Conservation (phyloP, 2,888 invertebrate species). For the Lypha dubia region DNA sequence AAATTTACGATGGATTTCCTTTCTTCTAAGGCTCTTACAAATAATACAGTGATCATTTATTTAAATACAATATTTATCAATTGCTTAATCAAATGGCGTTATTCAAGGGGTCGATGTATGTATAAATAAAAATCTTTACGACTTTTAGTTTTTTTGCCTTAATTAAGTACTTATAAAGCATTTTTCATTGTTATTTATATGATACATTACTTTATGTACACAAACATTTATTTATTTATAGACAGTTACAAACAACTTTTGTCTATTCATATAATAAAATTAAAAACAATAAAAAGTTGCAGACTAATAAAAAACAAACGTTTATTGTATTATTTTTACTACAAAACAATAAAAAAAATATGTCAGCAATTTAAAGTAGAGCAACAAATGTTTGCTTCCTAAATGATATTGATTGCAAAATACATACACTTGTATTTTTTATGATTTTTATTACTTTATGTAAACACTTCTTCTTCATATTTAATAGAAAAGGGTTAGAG, state of each 20-base stretch:
- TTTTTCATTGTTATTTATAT: constrained; percentile 20
- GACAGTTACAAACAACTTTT: constrained; percentile 1
- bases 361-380: constrained; percentile 59
- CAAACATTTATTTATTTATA: background rate
- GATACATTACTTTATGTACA: constrained; percentile 25
- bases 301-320: constrained; percentile 15
- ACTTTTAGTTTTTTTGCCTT: background rate
- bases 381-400: constrained; percentile 58
- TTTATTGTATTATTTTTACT: background rate
- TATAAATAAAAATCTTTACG: no score
- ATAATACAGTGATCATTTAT: background rate
- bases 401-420: constrained; percentile 53
- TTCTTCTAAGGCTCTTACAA: background rate
- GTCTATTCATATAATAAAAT: background rate
- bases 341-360: constrained; percentile 32
- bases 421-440: constrained; percentile 33
- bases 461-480: constrained; percentile 28
- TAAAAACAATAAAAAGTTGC: constrained; percentile 30
- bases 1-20: no score
- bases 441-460: constrained; percentile 51
- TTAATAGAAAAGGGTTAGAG: background rate
- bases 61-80: background rate
- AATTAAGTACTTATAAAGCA: constrained; percentile 4
- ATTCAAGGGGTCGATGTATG: background rate
- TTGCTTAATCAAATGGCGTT: background rate